Evolutionary conservation across 2,888 invertebrate species (phyloP), one percentile per base, ranked within the genome.

Genomic region (Poecilus cupreus): DNA sequence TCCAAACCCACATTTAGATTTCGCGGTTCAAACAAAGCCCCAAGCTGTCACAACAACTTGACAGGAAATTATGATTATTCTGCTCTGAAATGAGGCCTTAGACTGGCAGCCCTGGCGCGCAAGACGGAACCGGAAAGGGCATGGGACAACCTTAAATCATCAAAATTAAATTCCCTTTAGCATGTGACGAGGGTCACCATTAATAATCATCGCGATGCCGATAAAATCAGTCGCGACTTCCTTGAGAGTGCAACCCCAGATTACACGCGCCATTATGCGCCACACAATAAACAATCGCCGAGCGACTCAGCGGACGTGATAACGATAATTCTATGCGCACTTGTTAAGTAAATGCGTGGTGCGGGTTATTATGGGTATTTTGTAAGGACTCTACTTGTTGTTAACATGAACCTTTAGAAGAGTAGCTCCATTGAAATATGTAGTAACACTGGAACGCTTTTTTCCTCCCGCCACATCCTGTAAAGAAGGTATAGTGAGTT

Each of bases 111-210:
- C 68, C n/a, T n/a, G 11, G 20, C n/a, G 37, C 11, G 20, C 24
- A 72, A 24, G 22, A 22, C 72, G 24, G 11, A 54, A 46, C 10
- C 72, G 46, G 46, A 43, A 24, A 46, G 24, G 72, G 22, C 4
- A 72, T 13, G 37, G 26, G 26, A 60, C 60, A n/a, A 43, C 43
- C 37, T 70, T 80, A 80, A 80, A 80, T 80, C 80, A 72, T 72
- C 80, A 80, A 80, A 80, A 70, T 80, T 70, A 80, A 80, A 51
- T 80, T 80, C 78, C 22, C 32, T 72, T 3, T 26, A 70, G 13
- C 72, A 72, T 78, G 54, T 80, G 80, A 80, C 54, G 54, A 80
- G 80, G 70, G 80, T 80, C 80, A 54, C 43, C 49, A 49, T 78
- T 78, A 68, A 68, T 78, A 77, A 76, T 76, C 76, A 43, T 37